Evolutionary conservation across 2,888 invertebrate genomes (phyloP).

Genomic region (Geotrupes spiniger): DNA sequence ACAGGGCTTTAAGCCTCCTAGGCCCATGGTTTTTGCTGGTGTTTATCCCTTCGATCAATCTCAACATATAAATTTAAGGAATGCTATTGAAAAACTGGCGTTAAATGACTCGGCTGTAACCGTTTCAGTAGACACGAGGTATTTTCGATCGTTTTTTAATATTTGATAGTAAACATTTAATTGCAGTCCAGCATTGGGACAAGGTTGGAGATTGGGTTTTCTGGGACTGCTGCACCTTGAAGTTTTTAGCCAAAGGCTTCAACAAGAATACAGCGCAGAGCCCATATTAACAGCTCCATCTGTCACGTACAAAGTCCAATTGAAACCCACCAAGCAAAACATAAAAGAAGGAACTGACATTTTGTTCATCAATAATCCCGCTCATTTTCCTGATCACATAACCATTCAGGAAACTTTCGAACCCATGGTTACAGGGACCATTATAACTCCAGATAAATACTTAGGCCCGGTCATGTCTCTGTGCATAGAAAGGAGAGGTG

Average conservation of each 20-base stretch:
- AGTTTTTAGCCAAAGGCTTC: constrained; percentile 80
- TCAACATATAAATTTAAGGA: constrained; percentile 69
- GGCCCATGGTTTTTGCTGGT: constrained; percentile 85
- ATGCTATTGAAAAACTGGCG: constrained; percentile 86
- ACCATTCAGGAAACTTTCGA: constrained; percentile 77
- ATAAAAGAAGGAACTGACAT: constrained; percentile 60
- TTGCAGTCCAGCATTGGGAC: constrained; percentile 78
- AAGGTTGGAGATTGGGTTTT: constrained; percentile 87
- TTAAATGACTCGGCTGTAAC: constrained; percentile 92
- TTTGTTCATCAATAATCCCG: constrained; percentile 72
- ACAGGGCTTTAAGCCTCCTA: constrained; percentile 64
- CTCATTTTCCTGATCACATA: constrained; percentile 63
- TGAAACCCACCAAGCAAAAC: constrained; percentile 71
- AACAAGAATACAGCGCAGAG: constrained; percentile 81
- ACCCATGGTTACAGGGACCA: constrained; percentile 82
- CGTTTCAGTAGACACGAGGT: constrained; percentile 80
- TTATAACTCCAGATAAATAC: constrained; percentile 80
- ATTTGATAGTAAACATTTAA: not conserved
- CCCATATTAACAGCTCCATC: constrained; percentile 82
- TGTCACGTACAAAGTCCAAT: constrained; percentile 78
- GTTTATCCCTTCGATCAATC: constrained; percentile 90
- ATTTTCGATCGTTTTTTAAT: constrained; percentile 23
- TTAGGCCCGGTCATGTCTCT: constrained; percentile 68
- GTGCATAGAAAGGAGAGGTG: constrained; percentile 73
- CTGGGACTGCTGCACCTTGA: constrained; percentile 84